Evolutionary conservation across 2,113 vertebrate genomes (phyloP).

Genomic region (Coregonus clupeaformis): DNA sequence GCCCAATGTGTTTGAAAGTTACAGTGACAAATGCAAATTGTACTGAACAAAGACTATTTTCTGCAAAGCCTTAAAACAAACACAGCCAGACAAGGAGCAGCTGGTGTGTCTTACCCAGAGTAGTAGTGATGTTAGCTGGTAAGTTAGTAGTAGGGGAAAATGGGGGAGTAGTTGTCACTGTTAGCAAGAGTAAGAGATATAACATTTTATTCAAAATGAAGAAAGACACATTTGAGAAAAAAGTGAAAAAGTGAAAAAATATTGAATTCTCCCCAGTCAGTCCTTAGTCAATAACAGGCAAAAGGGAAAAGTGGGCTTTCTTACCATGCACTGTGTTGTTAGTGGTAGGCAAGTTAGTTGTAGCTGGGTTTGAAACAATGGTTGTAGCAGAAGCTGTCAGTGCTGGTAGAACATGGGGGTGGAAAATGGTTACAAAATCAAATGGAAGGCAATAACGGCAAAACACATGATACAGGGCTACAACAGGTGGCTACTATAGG

Average conservation of each 20-base stretch:
- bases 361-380: conserved; percentile 18
- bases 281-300: too few relatives aligned
- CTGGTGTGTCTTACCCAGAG: conserved; percentile 15
- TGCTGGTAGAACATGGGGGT: not conserved
- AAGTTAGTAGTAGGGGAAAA: conserved; percentile 34
- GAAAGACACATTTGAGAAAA: not conserved
- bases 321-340: conserved; percentile 57
- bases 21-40: too few relatives aligned
- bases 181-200: not conserved
- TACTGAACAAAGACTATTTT: too few relatives aligned
- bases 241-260: not conserved
- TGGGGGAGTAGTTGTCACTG: conserved; percentile 13
- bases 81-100: not conserved
- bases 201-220: not conserved
- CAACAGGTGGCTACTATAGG: too few relatives aligned
- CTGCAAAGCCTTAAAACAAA: too few relatives aligned
- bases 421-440: too few relatives aligned
- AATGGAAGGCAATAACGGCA: too few relatives aligned
- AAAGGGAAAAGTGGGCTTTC: conserved; percentile 3
- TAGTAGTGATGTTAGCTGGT: not conserved
- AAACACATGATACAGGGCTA: too few relatives aligned
- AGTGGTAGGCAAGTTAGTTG: conserved; percentile 57
- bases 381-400: conserved; percentile 11
- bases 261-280: too few relatives aligned
- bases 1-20: too few relatives aligned